Evolutionary conservation across 2,888 invertebrate species (phyloP).

Genomic region (Drosophila ezoana): DNA sequence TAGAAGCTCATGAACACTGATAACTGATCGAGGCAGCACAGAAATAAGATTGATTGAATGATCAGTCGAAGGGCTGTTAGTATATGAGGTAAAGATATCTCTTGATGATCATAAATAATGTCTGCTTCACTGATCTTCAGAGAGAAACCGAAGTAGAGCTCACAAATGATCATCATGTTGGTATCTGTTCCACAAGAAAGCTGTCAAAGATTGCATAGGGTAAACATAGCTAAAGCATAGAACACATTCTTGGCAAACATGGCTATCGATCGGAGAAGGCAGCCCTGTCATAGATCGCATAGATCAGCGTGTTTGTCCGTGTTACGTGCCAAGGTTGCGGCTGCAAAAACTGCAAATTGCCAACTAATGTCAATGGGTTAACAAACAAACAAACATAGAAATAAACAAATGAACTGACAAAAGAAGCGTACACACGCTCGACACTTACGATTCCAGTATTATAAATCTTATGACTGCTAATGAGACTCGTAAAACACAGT

Average conservation of each 20-base stretch:
- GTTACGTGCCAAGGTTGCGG: constrained; percentile 50
- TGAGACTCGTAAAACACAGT: constrained; percentile 54
- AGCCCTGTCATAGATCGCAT: constrained; percentile 11
- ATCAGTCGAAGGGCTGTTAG: too few relatives aligned
- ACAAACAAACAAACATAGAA: constrained; percentile 37
- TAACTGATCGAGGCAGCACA: background rate
- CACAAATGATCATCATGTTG: too few relatives aligned
- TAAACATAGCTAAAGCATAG: background rate
- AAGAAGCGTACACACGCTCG: constrained; percentile 28
- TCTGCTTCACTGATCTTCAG: too few relatives aligned
- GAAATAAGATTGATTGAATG: too few relatives aligned
- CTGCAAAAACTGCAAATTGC: constrained; percentile 36
- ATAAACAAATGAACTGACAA: constrained; percentile 47
- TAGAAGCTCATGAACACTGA: background rate
- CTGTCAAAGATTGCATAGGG: background rate
- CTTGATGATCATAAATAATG: too few relatives aligned
- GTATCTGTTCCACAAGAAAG: background rate
- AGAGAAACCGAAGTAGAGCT: too few relatives aligned
- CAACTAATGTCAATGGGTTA: constrained; percentile 60
- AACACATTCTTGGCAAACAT: background rate
- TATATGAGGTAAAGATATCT: too few relatives aligned
- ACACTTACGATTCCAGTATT: constrained; percentile 44
- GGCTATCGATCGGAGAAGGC: constrained; percentile 6
- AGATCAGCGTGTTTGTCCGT: constrained; percentile 31
- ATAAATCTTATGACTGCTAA: constrained; percentile 63